Evolutionary conservation across 2,797 vertebrate species (phyloP).

Genomic region (Gephyroberyx darwinii): DNA sequence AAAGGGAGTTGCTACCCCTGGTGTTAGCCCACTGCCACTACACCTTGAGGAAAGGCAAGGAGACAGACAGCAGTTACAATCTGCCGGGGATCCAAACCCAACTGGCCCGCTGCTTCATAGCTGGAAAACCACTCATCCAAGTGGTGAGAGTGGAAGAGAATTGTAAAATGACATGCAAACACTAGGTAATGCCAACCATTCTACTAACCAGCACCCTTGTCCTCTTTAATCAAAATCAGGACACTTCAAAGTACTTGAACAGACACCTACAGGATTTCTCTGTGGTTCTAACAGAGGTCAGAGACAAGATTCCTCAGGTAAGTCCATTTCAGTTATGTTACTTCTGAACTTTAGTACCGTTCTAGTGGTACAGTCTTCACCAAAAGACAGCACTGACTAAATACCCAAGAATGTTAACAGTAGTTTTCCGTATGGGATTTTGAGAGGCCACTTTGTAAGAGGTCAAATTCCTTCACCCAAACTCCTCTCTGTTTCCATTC

Average conservation of each 20-base stretch:
- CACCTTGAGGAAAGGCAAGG: slow-evolving; percentile 74
- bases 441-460: slow-evolving; percentile 43
- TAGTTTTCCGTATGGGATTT: slow-evolving; percentile 23
- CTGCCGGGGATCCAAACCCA: slow-evolving; percentile 72
- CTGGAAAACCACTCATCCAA: slow-evolving; percentile 78
- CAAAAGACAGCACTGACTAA: slow-evolving; percentile 35
- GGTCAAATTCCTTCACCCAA: slow-evolving; percentile 50
- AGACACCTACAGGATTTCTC: slow-evolving; percentile 80
- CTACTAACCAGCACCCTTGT: neutral
- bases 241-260: slow-evolving; percentile 75
- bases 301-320: slow-evolving; percentile 79
- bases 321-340: neutral
- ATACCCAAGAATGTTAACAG: slow-evolving; percentile 28
- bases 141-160: slow-evolving; percentile 52
- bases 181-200: neutral
- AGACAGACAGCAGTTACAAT: slow-evolving; percentile 70
- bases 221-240: slow-evolving; percentile 58
- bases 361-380: neutral
- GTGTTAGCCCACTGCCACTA: slow-evolving; percentile 81
- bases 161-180: neutral
- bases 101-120: slow-evolving; percentile 72
- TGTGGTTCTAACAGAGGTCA: slow-evolving; percentile 73
- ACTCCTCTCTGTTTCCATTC: slow-evolving; percentile 14
- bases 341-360: neutral
- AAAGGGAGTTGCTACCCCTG: slow-evolving; percentile 79